Evolutionary conservation across 2,797 vertebrate species (phyloP).

Genomic region (Parauchenoglanis punctatus): DNA sequence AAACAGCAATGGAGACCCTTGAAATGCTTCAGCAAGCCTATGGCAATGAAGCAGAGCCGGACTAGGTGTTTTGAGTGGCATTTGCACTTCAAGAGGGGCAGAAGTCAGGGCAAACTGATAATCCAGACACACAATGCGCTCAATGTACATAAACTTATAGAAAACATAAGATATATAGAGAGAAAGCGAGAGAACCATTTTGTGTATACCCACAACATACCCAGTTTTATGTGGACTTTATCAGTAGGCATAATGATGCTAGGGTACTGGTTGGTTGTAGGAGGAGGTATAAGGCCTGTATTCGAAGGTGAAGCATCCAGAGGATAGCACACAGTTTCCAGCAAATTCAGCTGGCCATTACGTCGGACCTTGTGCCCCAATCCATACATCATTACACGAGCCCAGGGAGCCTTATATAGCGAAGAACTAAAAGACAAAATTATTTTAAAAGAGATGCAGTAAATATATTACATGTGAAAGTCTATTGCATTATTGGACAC

Average conservation of each 20-base stretch:
- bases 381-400: slow-evolving; percentile 93
- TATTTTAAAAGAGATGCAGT: not conserved
- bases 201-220: slow-evolving; percentile 66
- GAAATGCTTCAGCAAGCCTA: too few relatives aligned
- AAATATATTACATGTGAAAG: too few relatives aligned
- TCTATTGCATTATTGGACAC: not conserved
- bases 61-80: too few relatives aligned
- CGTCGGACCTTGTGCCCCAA: slow-evolving; percentile 94
- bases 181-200: not conserved
- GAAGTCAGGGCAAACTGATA: too few relatives aligned
- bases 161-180: too few relatives aligned
- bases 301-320: slow-evolving; percentile 97
- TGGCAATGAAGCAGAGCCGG: too few relatives aligned
- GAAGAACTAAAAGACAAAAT: slow-evolving; percentile 80
- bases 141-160: too few relatives aligned
- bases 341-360: slow-evolving; percentile 94
- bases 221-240: slow-evolving; percentile 94
- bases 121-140: too few relatives aligned
- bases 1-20: too few relatives aligned
- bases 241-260: slow-evolving; percentile 94
- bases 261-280: slow-evolving; percentile 95
- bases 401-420: slow-evolving; percentile 97
- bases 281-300: slow-evolving; percentile 93
- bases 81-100: too few relatives aligned
- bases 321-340: slow-evolving; percentile 92